Base-by-base conservation (phyloP, 1,140 invertebrate genomes). In the Asbolus verrucosus region DNA sequence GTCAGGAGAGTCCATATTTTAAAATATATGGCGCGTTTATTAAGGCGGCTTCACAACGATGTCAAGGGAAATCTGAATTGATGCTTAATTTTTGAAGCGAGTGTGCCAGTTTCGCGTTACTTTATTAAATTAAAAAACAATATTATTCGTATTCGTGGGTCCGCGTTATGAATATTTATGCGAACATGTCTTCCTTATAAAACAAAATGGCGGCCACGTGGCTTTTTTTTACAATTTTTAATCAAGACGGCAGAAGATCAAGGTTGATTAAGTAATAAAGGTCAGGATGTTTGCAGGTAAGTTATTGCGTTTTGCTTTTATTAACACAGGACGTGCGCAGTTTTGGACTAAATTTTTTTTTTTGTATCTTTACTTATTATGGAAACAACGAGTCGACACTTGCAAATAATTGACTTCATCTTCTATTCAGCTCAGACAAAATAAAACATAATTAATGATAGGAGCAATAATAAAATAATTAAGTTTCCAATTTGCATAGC, bases 11-110 rank as follows among this genome's bases (percentile, higher is more conserved):
- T 36, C 11, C 33, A 36, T 36, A 36, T 36, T 36, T 36, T 11
- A 36, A 36, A 11, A 36, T 36, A 36, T 36, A 36, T 36, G 33
- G 33, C 33, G 33, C 33, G 33, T 36, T 36, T 36, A 36, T 36
- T 36, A 36, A 36, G 33, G 33, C 33, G 33, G 33, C 33, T 36
- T 36, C 33, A 36, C 33, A 36, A 36, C 33, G 33, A 36, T n/a
- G 33, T 36, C 33, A n/a, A 11, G 33, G 33, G 33, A 36, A 36
- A 36, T 36, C 33, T 36, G 33, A 36, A 36, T 36, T 36, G 33
- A 36, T 36, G 33, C 33, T 36, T 36, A 36, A 36, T 36, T 36
- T 36, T 36, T 36, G 33, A 36, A n/a, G 33, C 33, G 33, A 4
- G 33, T 11, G 33, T 36, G 33, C 33, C n/a, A 5, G 24, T 36